phyloP scores from a whole-genome alignment of 2,797 vertebrate genomes.

The Apodemus agrarius region DNA sequence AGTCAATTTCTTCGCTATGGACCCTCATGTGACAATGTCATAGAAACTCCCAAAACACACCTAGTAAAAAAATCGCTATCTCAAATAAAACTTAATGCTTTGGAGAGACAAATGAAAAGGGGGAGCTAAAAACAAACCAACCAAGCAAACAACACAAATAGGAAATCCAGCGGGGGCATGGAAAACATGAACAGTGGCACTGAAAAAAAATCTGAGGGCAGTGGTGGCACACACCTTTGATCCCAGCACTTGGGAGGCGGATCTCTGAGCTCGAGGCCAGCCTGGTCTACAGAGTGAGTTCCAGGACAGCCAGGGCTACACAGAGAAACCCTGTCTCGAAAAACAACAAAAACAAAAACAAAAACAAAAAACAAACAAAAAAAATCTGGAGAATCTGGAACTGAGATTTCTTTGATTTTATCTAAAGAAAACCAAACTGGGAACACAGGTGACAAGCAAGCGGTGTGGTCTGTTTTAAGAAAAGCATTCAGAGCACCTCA shows the following conservation, averaged over 20 bases:
- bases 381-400: not conserved
- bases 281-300: too few relatives aligned
- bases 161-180: not conserved
- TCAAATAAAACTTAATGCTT: not conserved
- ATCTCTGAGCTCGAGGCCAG: too few relatives aligned
- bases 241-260: too few relatives aligned
- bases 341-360: too few relatives aligned
- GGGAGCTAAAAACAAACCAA: not conserved
- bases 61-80: not conserved
- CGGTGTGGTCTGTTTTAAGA: not conserved
- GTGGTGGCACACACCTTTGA: too few relatives aligned
- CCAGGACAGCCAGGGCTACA: too few relatives aligned
- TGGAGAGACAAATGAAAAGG: not conserved
- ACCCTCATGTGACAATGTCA: not conserved
- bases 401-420: slow-evolving; percentile 3
- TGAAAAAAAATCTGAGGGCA: too few relatives aligned
- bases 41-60: not conserved
- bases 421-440: not conserved
- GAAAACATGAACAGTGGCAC: too few relatives aligned
- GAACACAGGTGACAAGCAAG: not conserved
- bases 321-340: too few relatives aligned
- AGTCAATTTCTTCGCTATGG: not conserved
- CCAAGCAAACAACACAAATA: not conserved
- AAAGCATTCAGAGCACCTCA: not conserved
- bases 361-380: not conserved